These are phyloP conservation scores for Venturia canescens DNA, from an alignment of 1,140 invertebrate genomes.

Conservation along the genomic window DNA sequence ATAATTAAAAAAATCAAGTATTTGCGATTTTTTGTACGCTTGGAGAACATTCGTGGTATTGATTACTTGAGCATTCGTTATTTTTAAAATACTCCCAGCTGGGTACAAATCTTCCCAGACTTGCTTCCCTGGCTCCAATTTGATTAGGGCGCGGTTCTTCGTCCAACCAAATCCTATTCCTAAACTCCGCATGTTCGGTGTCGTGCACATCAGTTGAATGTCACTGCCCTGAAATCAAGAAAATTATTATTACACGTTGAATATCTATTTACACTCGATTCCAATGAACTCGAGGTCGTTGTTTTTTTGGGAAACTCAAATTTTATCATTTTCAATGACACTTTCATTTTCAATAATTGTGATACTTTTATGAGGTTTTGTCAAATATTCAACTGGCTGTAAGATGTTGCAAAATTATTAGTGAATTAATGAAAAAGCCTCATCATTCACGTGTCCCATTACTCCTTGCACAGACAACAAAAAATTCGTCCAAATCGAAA, in stretches of 20 bases:
- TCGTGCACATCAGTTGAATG: slow-evolving; percentile 72
- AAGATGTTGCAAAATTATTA: no score
- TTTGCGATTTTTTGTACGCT: not conserved
- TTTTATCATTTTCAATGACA: no score
- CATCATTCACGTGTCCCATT: no score
- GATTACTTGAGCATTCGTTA: slow-evolving; percentile 84
- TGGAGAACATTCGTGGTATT: not conserved
- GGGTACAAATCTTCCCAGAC: slow-evolving; percentile 89
- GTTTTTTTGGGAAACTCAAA: no score
- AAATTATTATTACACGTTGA: not conserved
- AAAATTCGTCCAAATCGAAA: no score
- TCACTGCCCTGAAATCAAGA: slow-evolving; percentile 63
- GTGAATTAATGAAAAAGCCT: no score
- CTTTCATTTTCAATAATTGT: no score
- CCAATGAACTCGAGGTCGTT: no score
- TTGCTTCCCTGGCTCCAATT: slow-evolving; percentile 82
- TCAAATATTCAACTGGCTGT: no score
- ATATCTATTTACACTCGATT: no score
- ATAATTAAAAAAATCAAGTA: not conserved
- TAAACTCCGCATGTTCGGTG: slow-evolving; percentile 70
- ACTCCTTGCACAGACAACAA: no score
- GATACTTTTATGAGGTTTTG: no score
- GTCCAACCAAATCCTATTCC: slow-evolving; percentile 88
- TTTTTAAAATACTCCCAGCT: slow-evolving; percentile 86
- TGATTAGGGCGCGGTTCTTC: slow-evolving; percentile 84